Evolutionary conservation across 2,113 vertebrate species (phyloP).

Genomic region (Oplegnathus fasciatus): DNA sequence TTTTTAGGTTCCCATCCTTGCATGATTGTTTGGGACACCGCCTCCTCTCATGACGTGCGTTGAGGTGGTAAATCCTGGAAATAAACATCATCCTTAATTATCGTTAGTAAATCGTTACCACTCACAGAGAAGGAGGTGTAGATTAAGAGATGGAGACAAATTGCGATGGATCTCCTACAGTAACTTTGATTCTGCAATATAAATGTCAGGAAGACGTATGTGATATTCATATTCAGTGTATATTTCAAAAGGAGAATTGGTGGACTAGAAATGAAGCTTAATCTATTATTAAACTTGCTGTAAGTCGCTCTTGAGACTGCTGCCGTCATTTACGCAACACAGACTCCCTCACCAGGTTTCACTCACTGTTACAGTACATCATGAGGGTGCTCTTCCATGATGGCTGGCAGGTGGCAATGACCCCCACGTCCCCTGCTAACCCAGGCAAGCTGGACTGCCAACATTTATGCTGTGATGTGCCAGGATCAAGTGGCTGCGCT

Average conservation of each 20-base stretch:
- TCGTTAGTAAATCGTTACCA: not conserved
- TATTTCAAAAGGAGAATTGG: not conserved
- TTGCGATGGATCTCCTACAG: not conserved
- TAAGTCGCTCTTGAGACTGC: not conserved
- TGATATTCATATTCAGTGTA: too few relatives aligned
- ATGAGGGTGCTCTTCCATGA: conserved; percentile 12
- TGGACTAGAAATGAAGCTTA: not conserved
- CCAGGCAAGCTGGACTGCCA: conserved; percentile 26
- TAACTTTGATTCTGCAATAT: not conserved
- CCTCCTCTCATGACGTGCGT: not conserved
- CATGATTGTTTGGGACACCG: not conserved
- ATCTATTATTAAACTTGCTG: not conserved
- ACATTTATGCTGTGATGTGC: conserved; percentile 48
- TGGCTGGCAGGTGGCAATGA: conserved; percentile 32
- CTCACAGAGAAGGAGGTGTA: not conserved
- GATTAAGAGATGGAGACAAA: not conserved
- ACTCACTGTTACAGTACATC: conserved; percentile 50
- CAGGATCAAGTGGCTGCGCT: conserved; percentile 71
- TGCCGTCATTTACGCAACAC: not conserved
- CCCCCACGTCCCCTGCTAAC: conserved; percentile 22
- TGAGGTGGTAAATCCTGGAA: not conserved
- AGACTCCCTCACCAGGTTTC: not conserved
- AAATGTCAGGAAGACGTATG: not conserved
- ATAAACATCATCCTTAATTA: not conserved
- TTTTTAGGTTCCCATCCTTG: not conserved